A percentile compares a stretch with the other conserved stretches of the same genome.
These are phyloP conservation scores for Limanda limanda DNA, from an alignment of 2,113 vertebrate genomes.

Conservation along the genomic window DNA sequence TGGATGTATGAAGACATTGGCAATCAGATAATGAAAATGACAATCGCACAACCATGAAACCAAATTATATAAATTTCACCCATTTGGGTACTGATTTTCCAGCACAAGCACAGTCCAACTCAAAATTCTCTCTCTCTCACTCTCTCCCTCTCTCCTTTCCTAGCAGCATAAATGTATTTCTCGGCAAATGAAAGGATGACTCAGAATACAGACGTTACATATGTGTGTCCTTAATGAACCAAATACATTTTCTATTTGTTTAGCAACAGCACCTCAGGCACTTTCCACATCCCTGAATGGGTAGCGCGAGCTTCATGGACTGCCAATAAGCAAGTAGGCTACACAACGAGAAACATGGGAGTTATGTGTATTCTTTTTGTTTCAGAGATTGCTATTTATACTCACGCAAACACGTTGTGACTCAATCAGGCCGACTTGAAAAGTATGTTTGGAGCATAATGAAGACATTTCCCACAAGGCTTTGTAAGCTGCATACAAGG, in stretches of 20 bases:
- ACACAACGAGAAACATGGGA: conserved; percentile 33
- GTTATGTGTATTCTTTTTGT: conserved; percentile 18
- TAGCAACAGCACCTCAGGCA: conserved; percentile 29
- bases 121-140: background rate
- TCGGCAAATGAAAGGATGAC: conserved; percentile 12
- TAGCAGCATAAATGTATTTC: background rate
- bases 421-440: conserved; percentile 73
- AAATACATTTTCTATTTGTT: conserved; percentile 26
- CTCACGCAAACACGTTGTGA: conserved; percentile 61
- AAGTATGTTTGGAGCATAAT: conserved; percentile 56
- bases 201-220: background rate
- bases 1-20: background rate
- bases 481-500: conserved; percentile 14
- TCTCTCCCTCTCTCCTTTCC: background rate
- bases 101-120: background rate
- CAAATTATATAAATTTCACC: too few relatives aligned
- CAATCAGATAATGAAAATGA: background rate
- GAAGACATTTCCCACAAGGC: conserved; percentile 52
- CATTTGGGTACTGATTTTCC: too few relatives aligned
- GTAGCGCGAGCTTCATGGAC: conserved; percentile 7
- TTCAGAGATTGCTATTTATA: conserved; percentile 66
- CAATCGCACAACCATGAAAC: too few relatives aligned
- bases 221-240: conserved; percentile 20
- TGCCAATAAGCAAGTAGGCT: conserved; percentile 72
- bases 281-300: conserved; percentile 30